A percentile compares a stretch with the other conserved stretches of the same genome.
These are phyloP conservation scores for Melipona quadrifasciata DNA, from an alignment of 1,140 invertebrate species.

Conservation along the genomic window DNA sequence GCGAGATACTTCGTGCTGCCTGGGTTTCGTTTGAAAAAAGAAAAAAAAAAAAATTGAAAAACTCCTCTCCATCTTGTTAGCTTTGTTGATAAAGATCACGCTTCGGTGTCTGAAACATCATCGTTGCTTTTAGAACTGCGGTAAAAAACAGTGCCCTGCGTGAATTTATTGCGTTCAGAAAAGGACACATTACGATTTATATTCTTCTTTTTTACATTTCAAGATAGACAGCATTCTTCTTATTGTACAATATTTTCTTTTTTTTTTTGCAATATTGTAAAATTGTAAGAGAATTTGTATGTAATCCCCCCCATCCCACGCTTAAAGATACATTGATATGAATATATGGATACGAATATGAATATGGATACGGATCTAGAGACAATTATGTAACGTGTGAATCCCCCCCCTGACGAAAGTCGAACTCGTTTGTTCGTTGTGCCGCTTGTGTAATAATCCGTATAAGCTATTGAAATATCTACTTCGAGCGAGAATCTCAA, in stretches of 20 bases:
- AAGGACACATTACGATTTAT: neutral
- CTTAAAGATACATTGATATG: neutral
- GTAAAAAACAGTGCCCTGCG: neutral
- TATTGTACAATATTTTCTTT: too few species aligned
- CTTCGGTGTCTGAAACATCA: neutral
- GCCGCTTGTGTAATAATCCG: neutral
- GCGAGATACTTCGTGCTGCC: too few species aligned
- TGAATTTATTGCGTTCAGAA: neutral
- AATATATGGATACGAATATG: neutral
- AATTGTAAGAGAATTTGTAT: neutral
- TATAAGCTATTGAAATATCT: neutral
- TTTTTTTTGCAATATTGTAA: neutral
- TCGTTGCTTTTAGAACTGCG: neutral
- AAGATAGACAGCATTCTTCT: neutral
- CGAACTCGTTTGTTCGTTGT: slow-evolving; percentile 8
- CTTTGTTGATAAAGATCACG: too few species aligned
- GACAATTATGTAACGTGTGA: neutral
- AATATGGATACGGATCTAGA: neutral
- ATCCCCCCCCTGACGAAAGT: neutral
- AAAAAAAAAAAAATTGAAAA: too few species aligned
- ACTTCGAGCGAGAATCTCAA: neutral
- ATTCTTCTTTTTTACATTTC: neutral
- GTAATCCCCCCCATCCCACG: neutral
- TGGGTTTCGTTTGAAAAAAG: too few species aligned
- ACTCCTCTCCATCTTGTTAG: too few species aligned